phyloP scores from a whole-genome alignment of 2,888 invertebrate species.

The Rutpela maculata region DNA sequence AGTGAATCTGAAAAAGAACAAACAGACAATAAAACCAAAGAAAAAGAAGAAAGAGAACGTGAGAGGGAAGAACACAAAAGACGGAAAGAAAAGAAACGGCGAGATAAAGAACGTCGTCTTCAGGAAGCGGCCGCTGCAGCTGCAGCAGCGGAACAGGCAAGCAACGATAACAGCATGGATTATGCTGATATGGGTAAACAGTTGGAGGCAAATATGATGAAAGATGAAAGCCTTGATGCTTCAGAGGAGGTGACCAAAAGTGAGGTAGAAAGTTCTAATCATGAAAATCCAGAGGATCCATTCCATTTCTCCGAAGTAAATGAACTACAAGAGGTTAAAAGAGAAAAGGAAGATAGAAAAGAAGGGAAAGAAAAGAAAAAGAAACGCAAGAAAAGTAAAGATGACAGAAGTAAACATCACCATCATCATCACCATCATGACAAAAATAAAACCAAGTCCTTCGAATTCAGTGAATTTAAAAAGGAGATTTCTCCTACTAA shows the following conservation, averaged over 20 bases:
- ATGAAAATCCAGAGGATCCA: conserved; percentile 62
- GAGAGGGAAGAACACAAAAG: conserved; percentile 77
- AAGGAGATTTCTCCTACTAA: conserved; percentile 62
- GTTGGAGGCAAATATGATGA: conserved; percentile 86
- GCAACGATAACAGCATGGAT: conserved; percentile 87
- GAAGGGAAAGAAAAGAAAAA: conserved; percentile 88
- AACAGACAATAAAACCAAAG: conserved; percentile 52
- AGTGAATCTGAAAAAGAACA: conserved; percentile 75
- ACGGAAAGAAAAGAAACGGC: conserved; percentile 75
- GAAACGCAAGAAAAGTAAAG: conserved; percentile 89
- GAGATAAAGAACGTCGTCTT: conserved; percentile 71
- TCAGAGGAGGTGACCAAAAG: conserved; percentile 62
- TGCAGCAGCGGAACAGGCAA: conserved; percentile 57
- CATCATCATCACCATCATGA: conserved; percentile 81
- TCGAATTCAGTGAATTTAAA: conserved; percentile 64
- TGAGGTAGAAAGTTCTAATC: conserved; percentile 71
- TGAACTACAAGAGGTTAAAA: conserved; percentile 60
- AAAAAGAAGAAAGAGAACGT: conserved; percentile 65
- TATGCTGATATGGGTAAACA: conserved; percentile 89
- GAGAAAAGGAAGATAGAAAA: conserved; percentile 74
- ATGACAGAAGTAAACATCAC: conserved; percentile 83
- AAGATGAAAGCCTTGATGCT: conserved; percentile 80
- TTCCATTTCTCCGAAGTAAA: conserved; percentile 50
- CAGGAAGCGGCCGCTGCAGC: conserved; percentile 73
- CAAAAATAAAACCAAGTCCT: conserved; percentile 71